Evolutionary conservation across 2,888 invertebrate species (phyloP).

Genomic region (Rhopalosiphum nymphaeae): DNA sequence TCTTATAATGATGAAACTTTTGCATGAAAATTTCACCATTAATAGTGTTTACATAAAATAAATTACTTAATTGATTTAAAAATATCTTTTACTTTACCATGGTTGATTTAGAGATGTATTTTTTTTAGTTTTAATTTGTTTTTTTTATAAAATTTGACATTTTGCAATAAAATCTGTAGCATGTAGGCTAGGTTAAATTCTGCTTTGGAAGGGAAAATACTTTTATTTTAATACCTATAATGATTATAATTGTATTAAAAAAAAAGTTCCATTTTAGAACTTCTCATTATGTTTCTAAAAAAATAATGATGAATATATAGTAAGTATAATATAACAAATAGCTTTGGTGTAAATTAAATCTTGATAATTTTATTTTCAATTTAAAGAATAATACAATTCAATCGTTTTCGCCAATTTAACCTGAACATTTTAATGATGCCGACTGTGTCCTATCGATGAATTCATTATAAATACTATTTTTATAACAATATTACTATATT

Average conservation of each 20-base stretch:
- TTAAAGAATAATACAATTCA: too few species aligned
- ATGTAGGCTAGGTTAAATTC: not conserved
- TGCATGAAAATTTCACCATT: not conserved
- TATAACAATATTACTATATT: not conserved
- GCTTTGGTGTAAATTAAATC: not conserved
- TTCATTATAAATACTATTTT: not conserved
- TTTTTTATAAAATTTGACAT: not conserved
- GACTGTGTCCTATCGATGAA: not conserved
- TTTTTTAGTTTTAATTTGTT: not conserved
- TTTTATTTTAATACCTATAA: too few species aligned
- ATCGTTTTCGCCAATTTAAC: not conserved
- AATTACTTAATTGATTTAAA: not conserved
- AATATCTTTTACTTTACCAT: not conserved
- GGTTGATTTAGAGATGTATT: not conserved
- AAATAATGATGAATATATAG: not conserved
- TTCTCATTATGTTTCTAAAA: not conserved
- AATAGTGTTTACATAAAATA: not conserved
- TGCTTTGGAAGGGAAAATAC: accelerated
- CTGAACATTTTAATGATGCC: not conserved
- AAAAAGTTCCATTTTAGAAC: not conserved
- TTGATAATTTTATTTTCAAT: not conserved
- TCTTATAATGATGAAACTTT: not conserved
- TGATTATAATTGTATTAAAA: not conserved
- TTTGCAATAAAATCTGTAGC: not conserved
- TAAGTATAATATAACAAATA: not conserved